Conservation (phyloP, 2,888 invertebrate genomes). For the Leptinotarsa rubiginosa region DNA sequence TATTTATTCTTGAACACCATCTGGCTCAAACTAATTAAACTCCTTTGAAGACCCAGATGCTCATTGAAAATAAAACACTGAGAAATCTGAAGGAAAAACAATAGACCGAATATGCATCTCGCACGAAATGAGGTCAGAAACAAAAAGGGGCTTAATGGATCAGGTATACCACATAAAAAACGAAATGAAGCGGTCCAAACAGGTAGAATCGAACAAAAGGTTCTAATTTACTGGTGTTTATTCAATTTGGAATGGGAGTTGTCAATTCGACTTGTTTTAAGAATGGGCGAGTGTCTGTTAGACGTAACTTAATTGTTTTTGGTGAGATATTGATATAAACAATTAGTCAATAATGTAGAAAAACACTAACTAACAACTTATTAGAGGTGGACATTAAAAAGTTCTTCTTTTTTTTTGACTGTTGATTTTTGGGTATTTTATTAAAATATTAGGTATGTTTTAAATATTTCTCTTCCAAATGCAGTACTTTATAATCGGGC, state of each 20-base stretch:
- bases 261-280: background rate
- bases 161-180: conserved; percentile 19
- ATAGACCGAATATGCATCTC: conserved; percentile 3
- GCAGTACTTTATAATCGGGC: too few relatives aligned
- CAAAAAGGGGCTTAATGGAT: background rate
- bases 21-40: conserved; percentile 9
- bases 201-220: conserved; percentile 20
- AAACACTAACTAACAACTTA: too few relatives aligned
- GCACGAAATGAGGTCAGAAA: conserved; percentile 8
- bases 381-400: too few relatives aligned
- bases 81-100: conserved; percentile 1
- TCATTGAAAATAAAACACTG: conserved; percentile 1
- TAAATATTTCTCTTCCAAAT: too few relatives aligned
- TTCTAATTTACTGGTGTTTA: conserved; percentile 10
- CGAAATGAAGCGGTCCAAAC: background rate
- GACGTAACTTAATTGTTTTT: background rate
- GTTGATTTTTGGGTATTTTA: too few relatives aligned
- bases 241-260: background rate
- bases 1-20: conserved; percentile 12
- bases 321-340: background rate
- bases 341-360: too few relatives aligned
- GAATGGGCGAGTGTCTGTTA: background rate
- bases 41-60: conserved; percentile 14
- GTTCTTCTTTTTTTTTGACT: too few relatives aligned
- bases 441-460: too few relatives aligned